A percentile compares a stretch with the other conserved stretches of the same genome.
phyloP scores from a whole-genome alignment of 2,888 invertebrate species.

The Byasa hedistus region DNA sequence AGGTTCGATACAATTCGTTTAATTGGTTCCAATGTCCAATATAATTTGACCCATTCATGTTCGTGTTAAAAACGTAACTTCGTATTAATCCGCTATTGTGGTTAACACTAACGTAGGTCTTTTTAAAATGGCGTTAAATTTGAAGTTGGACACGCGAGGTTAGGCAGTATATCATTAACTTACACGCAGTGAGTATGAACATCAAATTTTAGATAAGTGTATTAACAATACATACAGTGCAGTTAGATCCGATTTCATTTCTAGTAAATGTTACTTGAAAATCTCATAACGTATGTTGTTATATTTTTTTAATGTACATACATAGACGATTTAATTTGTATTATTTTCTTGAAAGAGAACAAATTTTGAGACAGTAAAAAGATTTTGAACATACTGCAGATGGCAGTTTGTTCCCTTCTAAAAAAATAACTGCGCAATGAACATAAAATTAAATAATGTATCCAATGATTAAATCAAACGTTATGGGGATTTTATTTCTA shows the following conservation, averaged over 20 bases:
- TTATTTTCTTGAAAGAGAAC: too few species aligned
- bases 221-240: neutral
- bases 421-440: neutral
- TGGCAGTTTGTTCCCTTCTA: neutral
- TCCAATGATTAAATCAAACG: constrained; percentile 7
- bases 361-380: too few species aligned
- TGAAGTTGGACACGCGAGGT: constrained; percentile 26
- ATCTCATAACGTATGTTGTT: too few species aligned
- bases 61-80: constrained; percentile 12
- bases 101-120: constrained; percentile 12
- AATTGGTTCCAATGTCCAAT: constrained; percentile 16
- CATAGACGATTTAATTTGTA: too few species aligned
- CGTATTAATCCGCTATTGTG: constrained; percentile 8
- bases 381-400: too few species aligned
- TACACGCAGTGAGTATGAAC: constrained; percentile 9
- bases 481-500: constrained; percentile 19
- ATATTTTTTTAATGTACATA: too few species aligned
- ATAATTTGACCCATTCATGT: constrained; percentile 13
- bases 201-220: neutral
- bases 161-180: constrained; percentile 24
- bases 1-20: constrained; percentile 22
- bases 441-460: neutral
- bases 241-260: too few species aligned
- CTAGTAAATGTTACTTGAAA: too few species aligned
- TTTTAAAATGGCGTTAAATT: constrained; percentile 9